phyloP scores from a whole-genome alignment of 2,888 invertebrate species.

The Tetragonula carbonaria region DNA sequence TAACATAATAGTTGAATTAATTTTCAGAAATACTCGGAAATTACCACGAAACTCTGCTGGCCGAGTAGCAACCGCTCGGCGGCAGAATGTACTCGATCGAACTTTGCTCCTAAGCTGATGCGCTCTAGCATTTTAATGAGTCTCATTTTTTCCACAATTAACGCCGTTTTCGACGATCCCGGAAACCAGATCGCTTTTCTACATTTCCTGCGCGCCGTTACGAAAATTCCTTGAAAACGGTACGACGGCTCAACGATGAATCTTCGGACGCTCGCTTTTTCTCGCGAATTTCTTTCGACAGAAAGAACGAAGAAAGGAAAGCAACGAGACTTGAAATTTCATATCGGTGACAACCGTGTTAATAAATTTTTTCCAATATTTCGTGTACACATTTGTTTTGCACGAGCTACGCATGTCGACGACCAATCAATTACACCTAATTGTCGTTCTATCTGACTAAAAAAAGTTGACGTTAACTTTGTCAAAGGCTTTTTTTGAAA shows the following conservation, averaged over 20 bases:
- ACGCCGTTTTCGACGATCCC: neutral
- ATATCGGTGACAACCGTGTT: too few relatives aligned
- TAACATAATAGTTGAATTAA: slow-evolving; percentile 44
- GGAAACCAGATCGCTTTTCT: slow-evolving; percentile 6
- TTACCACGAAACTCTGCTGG: slow-evolving; percentile 33
- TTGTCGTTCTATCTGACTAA: too few relatives aligned
- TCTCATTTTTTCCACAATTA: slow-evolving; percentile 42
- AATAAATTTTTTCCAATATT: too few relatives aligned
- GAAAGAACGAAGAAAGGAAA: neutral
- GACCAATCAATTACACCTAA: too few relatives aligned
- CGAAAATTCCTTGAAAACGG: neutral
- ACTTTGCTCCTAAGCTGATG: slow-evolving; percentile 13
- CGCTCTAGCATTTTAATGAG: slow-evolving; percentile 40
- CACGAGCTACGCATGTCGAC: too few relatives aligned
- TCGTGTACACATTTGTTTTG: too few relatives aligned
- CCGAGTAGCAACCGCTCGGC: neutral
- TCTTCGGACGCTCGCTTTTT: slow-evolving; percentile 1
- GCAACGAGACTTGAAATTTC: neutral
- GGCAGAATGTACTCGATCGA: slow-evolving; percentile 24
- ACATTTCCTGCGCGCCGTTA: neutral
- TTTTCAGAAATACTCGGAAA: slow-evolving; percentile 59
- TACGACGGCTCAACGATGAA: neutral
- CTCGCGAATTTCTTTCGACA: neutral
- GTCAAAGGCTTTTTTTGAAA: too few relatives aligned
- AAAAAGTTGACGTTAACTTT: too few relatives aligned